Percentiles rank a stretch among this genome's conserved stretches.
phyloP scores from a whole-genome alignment of 2,888 invertebrate genomes.

The Brenthis hecate region DNA sequence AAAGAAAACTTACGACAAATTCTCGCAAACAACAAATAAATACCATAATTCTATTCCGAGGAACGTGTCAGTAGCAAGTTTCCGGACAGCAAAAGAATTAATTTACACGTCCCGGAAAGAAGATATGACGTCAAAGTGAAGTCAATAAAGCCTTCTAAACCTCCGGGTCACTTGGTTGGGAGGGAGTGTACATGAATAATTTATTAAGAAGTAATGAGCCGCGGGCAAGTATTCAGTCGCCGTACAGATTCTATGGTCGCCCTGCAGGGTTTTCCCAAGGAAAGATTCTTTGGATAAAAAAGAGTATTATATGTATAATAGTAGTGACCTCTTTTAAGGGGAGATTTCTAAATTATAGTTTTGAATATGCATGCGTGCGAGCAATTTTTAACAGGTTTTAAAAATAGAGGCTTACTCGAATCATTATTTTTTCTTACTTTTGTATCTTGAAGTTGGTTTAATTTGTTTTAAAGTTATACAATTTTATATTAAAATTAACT shows the following conservation, averaged over 20 bases:
- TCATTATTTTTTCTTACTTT: too few species aligned
- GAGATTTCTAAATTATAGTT: too few species aligned
- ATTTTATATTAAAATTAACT: too few species aligned
- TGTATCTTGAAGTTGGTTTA: too few species aligned
- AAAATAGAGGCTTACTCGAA: too few species aligned
- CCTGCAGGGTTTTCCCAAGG: constrained; percentile 25
- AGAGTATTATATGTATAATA: constrained; percentile 9
- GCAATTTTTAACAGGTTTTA: too few species aligned
- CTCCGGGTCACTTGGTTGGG: constrained; percentile 39
- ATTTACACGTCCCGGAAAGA: constrained; percentile 21
- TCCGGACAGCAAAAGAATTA: constrained; percentile 19
- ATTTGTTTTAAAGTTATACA: too few species aligned
- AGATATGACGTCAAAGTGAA: constrained; percentile 31
- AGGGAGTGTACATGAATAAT: constrained; percentile 69
- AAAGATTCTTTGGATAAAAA: constrained; percentile 25
- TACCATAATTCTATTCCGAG: constrained; percentile 14
- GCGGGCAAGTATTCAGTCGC: constrained; percentile 63
- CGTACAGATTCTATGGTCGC: constrained; percentile 53
- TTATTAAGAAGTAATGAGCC: constrained; percentile 75
- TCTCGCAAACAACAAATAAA: constrained; percentile 15
- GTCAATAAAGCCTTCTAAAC: constrained; percentile 33
- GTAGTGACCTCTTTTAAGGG: not conserved
- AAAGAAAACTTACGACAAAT: not conserved
- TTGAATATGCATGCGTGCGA: too few species aligned
- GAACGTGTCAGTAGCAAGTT: constrained; percentile 14